phyloP scores from a whole-genome alignment of 1,140 invertebrate genomes.

The Cotesia chilonis region DNA sequence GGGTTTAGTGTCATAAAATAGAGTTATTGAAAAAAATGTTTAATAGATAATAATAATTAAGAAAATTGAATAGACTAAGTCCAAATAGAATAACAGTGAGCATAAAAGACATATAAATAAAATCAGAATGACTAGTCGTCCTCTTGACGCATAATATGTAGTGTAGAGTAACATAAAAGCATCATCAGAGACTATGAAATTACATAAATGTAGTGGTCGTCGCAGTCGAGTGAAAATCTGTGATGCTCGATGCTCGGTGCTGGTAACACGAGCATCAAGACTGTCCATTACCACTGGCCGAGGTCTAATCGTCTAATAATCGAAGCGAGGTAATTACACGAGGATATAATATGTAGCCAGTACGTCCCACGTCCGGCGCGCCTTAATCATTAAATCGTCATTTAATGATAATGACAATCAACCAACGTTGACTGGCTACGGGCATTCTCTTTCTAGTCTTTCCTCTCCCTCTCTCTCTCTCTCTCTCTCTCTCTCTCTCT shows the following conservation, averaged over 20 bases:
- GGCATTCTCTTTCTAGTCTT: background rate
- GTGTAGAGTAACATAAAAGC: background rate
- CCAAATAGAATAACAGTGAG: too few species aligned
- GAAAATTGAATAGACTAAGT: too few species aligned
- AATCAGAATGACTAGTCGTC: too few species aligned
- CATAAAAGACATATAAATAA: too few species aligned
- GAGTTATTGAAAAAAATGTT: too few species aligned
- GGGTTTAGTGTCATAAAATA: too few species aligned
- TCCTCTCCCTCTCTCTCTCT: background rate
- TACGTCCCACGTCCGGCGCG: slow-evolving; percentile 55
- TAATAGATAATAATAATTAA: too few species aligned
- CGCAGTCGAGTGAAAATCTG: slow-evolving; percentile 20
- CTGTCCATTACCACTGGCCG: slow-evolving; percentile 45
- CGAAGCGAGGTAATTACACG: slow-evolving; percentile 50
- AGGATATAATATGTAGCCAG: slow-evolving; percentile 36
- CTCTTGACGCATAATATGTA: too few species aligned
- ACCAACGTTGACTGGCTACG: slow-evolving; percentile 30
- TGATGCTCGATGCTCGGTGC: slow-evolving; percentile 1
- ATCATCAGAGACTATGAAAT: slow-evolving; percentile 13
- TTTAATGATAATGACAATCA: slow-evolving; percentile 56
- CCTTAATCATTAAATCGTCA: slow-evolving; percentile 57
- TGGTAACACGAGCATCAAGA: slow-evolving; percentile 18
- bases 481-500: too few species aligned
- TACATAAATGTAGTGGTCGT: slow-evolving; percentile 16
- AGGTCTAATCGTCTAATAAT: slow-evolving; percentile 50